Conservation (phyloP, 2,888 invertebrate genomes). For the Eupithecia insigniata region DNA sequence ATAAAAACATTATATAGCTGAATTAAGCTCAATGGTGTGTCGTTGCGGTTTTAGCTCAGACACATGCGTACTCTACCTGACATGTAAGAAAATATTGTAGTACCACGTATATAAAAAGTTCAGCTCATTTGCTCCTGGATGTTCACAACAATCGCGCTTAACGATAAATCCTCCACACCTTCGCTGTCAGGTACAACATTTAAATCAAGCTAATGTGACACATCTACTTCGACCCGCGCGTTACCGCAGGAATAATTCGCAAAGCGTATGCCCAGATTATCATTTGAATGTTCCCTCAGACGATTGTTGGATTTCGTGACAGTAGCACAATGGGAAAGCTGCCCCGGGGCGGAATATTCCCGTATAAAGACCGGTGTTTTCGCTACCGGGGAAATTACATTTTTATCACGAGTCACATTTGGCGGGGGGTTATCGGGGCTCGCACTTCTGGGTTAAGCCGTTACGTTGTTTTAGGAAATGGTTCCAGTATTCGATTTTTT, state of each 20-base stretch:
- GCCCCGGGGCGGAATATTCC: slow-evolving; percentile 71
- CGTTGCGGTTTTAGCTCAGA: background rate
- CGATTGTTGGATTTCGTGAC: slow-evolving; percentile 79
- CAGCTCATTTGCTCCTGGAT: background rate
- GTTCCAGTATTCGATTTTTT: slow-evolving; percentile 22
- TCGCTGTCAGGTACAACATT: slow-evolving; percentile 68
- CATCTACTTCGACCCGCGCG: slow-evolving; percentile 64
- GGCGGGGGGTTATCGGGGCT: slow-evolving; percentile 57
- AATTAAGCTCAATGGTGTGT: background rate
- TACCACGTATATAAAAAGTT: too few relatives aligned
- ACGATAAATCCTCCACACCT: slow-evolving; percentile 21
- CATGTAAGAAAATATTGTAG: background rate
- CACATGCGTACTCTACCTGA: background rate
- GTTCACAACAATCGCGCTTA: slow-evolving; percentile 24
- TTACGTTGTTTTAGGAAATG: slow-evolving; percentile 46
- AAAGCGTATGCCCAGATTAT: slow-evolving; percentile 80
- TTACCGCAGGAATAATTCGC: slow-evolving; percentile 66
- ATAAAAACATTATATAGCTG: background rate
- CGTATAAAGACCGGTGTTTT: slow-evolving; percentile 69
- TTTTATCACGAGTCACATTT: slow-evolving; percentile 72
- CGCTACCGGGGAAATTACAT: slow-evolving; percentile 66
- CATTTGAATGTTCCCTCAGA: slow-evolving; percentile 82
- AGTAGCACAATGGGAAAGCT: slow-evolving; percentile 73
- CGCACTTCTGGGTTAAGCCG: slow-evolving; percentile 52
- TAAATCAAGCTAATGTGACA: slow-evolving; percentile 81